Evolutionary conservation across 2,113 vertebrate genomes (phyloP).

Genomic region (Lethenteron camtschaticum): DNA sequence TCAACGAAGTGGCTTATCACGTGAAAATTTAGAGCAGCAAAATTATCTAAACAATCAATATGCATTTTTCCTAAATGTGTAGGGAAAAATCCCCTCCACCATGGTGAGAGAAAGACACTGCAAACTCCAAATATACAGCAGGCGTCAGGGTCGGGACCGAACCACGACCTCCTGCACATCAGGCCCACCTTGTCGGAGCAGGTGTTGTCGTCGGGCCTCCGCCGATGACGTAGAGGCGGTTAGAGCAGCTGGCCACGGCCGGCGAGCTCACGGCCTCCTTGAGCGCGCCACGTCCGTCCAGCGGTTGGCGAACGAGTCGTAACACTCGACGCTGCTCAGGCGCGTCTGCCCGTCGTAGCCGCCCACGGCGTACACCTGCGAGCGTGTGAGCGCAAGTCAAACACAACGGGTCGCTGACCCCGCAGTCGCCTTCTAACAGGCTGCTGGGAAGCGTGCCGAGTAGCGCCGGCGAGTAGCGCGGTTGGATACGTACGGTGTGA

Average conservation of each 20-base stretch:
- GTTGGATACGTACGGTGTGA: no score
- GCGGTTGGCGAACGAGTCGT: slow-evolving; percentile 86
- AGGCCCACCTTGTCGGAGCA: slow-evolving; percentile 87
- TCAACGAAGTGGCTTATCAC: no score
- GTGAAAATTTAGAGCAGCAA: no score
- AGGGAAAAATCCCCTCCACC: no score
- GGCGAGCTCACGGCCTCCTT: slow-evolving; percentile 90
- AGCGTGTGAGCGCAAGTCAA: slow-evolving; percentile 8
- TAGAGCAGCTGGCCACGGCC: slow-evolving; percentile 62
- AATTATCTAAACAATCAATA: no score
- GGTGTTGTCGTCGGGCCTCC: slow-evolving; percentile 76
- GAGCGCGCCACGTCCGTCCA: slow-evolving; percentile 81
- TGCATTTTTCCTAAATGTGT: no score
- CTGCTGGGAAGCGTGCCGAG: no score
- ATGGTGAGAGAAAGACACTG: no score
- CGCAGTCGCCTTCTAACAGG: background rate
- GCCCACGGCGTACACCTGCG: slow-evolving; percentile 74
- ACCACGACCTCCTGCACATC: no score
- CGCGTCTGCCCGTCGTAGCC: slow-evolving; percentile 85
- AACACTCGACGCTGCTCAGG: slow-evolving; percentile 83
- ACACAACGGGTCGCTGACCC: background rate
- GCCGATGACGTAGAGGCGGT: slow-evolving; percentile 80
- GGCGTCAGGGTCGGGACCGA: no score
- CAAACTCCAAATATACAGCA: no score
- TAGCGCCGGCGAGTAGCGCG: no score